Conservation (phyloP, 2,888 invertebrate genomes). For the Eupithecia tripunctaria region DNA sequence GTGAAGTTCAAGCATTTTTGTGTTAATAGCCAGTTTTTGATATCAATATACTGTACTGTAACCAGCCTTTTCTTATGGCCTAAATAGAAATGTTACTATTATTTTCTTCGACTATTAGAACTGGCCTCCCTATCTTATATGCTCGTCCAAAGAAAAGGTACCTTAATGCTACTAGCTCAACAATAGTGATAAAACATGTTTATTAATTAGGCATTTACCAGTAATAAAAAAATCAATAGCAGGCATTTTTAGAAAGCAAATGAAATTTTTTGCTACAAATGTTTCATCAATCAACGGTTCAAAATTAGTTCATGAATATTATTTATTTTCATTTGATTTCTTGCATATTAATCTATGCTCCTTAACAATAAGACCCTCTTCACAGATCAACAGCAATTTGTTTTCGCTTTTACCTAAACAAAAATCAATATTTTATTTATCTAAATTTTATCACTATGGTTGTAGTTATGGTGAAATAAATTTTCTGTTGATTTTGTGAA, state of each 20-base stretch:
- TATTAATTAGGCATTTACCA: not conserved
- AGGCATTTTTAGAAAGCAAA: slow-evolving; percentile 31
- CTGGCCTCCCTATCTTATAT: not conserved
- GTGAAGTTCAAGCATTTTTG: not conserved
- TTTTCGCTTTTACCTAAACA: not conserved
- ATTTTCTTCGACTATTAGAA: not conserved
- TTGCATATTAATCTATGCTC: slow-evolving; percentile 20
- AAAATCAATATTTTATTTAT: not conserved
- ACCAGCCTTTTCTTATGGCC: not conserved
- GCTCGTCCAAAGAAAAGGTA: not conserved
- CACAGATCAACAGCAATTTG: slow-evolving; percentile 26
- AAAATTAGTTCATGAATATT: not conserved
- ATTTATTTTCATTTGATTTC: slow-evolving; percentile 29
- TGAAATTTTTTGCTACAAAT: slow-evolving; percentile 9
- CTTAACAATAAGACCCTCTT: slow-evolving; percentile 13
- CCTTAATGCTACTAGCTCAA: not conserved
- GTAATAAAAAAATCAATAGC: slow-evolving; percentile 28
- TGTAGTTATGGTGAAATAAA: not conserved
- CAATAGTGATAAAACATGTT: not conserved
- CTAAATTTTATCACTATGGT: not conserved
- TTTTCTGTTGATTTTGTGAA: slow-evolving; percentile 18
- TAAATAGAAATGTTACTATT: not conserved
- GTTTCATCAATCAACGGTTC: not conserved
- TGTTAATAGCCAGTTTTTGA: not conserved
- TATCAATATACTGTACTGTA: not conserved